Percentiles rank a stretch among this genome's conserved stretches.
These are phyloP conservation scores for Rhamphomyia laevipes DNA, from an alignment of 2,888 invertebrate genomes.

Conservation along the genomic window DNA sequence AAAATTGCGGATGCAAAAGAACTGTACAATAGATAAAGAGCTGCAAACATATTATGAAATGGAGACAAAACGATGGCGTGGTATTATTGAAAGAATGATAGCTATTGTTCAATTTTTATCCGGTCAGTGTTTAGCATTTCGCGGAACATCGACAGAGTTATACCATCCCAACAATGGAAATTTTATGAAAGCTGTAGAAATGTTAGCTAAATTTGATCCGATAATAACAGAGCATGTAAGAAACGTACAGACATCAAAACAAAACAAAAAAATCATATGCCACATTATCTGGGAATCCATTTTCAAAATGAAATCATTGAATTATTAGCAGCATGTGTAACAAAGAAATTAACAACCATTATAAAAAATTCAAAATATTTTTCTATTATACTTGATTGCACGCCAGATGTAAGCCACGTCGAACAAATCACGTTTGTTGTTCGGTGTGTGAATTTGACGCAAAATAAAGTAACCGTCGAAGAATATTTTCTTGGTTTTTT, in stretches of 20 bases:
- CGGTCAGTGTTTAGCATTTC: conserved; percentile 4
- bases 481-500: neutral
- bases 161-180: conserved; percentile 6
- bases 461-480: neutral
- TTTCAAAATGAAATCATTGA: neutral
- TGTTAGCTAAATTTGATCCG: conserved; percentile 7
- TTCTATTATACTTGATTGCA: conserved; percentile 2
- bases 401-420: neutral
- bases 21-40: neutral
- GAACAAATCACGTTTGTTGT: conserved; percentile 3
- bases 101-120: neutral
- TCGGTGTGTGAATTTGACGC: neutral
- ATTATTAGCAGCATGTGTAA: neutral
- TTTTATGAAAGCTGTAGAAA: conserved; percentile 9
- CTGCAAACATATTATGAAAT: neutral
- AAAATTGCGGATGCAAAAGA: too few relatives aligned
- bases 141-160: conserved; percentile 3
- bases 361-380: conserved; percentile 1
- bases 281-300: neutral
- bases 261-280: neutral
- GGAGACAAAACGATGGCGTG: neutral
- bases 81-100: neutral
- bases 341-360: neutral
- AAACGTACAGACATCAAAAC: neutral
- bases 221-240: neutral